These are phyloP conservation scores for Phoebastria nigripes DNA, from an alignment of 2,797 vertebrate species.

Conservation along the genomic window DNA sequence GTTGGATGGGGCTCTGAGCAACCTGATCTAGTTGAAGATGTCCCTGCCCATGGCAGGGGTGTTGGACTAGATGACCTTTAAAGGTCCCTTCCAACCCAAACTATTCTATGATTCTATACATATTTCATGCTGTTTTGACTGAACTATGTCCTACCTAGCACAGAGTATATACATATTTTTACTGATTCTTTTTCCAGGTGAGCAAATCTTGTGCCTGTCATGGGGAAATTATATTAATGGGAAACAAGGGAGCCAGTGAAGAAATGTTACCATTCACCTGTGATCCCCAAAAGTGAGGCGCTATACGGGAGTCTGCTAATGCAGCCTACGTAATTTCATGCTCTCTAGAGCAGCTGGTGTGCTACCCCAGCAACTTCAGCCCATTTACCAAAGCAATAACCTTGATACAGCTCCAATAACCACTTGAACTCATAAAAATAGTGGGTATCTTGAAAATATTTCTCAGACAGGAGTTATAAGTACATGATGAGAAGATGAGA, in stretches of 20 bases:
- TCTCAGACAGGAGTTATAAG: not conserved
- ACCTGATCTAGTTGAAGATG: no score
- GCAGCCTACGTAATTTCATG: not conserved
- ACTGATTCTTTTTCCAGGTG: not conserved
- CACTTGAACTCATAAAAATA: not conserved
- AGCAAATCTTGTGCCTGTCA: not conserved
- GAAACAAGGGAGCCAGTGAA: not conserved
- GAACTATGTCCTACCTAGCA: not conserved
- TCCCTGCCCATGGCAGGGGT: no score
- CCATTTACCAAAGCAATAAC: not conserved
- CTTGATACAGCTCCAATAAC: not conserved
- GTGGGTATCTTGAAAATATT: not conserved
- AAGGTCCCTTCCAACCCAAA: no score
- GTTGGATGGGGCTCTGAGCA: no score
- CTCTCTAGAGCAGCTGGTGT: not conserved
- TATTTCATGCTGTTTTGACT: not conserved
- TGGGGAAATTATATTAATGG: not conserved
- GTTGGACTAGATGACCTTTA: no score
- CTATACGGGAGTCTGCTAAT: rapidly evolving
- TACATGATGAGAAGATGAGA: not conserved
- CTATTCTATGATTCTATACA: no score
- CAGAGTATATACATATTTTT: not conserved
- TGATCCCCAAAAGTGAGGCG: not conserved
- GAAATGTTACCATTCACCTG: not conserved
- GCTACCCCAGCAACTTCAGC: not conserved